Evolutionary conservation across 2,797 vertebrate species (phyloP), one percentile per base, ranked within the genome.

Genomic region (Menidia menidia): DNA sequence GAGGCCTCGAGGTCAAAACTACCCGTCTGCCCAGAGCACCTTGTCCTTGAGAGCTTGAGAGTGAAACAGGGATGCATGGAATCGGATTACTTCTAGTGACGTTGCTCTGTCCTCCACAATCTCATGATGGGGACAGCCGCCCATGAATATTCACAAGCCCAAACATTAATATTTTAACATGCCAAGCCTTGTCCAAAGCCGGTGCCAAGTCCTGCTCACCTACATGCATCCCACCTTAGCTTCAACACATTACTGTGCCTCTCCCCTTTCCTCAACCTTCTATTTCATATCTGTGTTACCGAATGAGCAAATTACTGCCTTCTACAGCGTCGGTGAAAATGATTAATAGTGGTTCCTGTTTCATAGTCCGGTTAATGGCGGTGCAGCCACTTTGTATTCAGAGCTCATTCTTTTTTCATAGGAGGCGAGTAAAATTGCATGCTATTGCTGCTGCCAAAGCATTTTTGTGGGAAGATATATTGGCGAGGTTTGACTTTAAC

Each of bases 151-250:
- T 93, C 87, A 93, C 77, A 74, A 68, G 57, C 47, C 33, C 0
- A 2, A 65, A 78, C 75, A n/a, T 93, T 88, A 92, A 93, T 93
- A 90, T 93, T 94, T 94, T 82, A 94, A 77, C 77, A 91, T 83
- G 83, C 84, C 67, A 48, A 25, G 81, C 35, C 71, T 68, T 47
- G 73, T 81, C 59, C 66, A 35, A 84, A 78, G 66, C 62, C 50
- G 2, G 32, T 64, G 79, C 83, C 74, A 77, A 74, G 65, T 86
- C 39, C 62, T 62, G 50, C 77, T 85, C 82, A 75, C 60, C 83
- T 79, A 60, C 60, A 55, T 66, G 57, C 30, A 83, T 79, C 74
- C 63, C 11, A 55, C 55, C 73, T 64, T 59, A 69, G 75, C 64
- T 57, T 68, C 19, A 54, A 85, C 50, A 78, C 69, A 69, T 80